Percentiles rank a stretch among this genome's conserved stretches.
These are phyloP conservation scores for Gymnosoma rotundatum DNA, from an alignment of 2,888 invertebrate genomes.

Conservation along the genomic window DNA sequence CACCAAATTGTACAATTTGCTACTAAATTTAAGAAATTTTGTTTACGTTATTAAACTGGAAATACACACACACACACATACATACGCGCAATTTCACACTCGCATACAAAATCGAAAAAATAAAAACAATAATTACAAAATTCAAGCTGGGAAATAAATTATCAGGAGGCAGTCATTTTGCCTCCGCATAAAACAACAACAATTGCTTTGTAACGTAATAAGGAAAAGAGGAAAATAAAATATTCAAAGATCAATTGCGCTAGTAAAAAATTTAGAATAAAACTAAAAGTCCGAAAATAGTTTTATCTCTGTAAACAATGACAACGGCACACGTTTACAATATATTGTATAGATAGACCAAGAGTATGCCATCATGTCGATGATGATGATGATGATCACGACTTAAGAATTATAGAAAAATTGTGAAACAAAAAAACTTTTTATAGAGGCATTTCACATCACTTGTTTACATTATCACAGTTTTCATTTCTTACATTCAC, in stretches of 20 bases:
- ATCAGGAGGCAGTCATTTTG: conserved; percentile 65
- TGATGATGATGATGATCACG: conserved; percentile 31
- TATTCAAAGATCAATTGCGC: conserved; percentile 67
- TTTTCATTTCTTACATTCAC: conserved; percentile 4
- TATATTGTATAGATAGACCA: not conserved
- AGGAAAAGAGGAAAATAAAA: conserved; percentile 61
- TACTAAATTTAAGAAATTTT: conserved; percentile 62
- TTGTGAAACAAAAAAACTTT: not conserved
- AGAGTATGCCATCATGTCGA: not conserved
- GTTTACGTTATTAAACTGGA: conserved; percentile 63
- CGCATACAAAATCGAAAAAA: conserved; percentile 18
- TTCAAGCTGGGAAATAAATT: conserved; percentile 74
- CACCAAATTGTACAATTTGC: conserved; percentile 66
- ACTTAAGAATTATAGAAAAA: conserved; percentile 14
- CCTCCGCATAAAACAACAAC: conserved; percentile 39
- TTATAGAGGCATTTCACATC: conserved; percentile 19
- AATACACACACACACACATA: conserved; percentile 30
- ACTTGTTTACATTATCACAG: conserved; percentile 57
- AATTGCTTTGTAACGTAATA: conserved; percentile 53
- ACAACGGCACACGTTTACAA: conserved; percentile 60
- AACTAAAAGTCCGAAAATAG: conserved; percentile 59
- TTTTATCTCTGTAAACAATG: conserved; percentile 62
- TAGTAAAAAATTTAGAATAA: conserved; percentile 56
- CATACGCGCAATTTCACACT: conserved; percentile 13
- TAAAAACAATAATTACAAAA: conserved; percentile 79